Evolutionary conservation across 2,113 vertebrate genomes (phyloP), one percentile per base, ranked within the genome.

Genomic region (Sturnira hondurensis): DNA sequence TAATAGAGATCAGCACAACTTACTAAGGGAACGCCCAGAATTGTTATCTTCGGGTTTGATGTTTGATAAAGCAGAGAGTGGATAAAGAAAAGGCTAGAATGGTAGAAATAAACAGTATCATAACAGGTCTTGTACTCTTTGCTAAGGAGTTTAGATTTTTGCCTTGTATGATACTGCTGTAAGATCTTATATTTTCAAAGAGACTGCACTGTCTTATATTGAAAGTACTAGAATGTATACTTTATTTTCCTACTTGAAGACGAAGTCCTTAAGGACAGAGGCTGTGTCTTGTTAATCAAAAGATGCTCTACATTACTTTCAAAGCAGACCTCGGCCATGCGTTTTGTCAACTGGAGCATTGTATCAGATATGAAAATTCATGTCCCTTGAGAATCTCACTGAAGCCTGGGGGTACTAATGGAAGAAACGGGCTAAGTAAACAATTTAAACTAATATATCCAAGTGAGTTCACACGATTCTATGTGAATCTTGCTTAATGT

Each of bases 401-500:
- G 22, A 63, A 92, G 63, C n/a, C 92, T 91, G 93, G 19, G 20
- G 12, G 20, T 70, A 6, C 52, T 70, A 36, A 77, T 31, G 7
- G 20, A 11, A 81, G 86, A n/a, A 45, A 52, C 26, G 63, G 16
- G 22, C n/a, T 31, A 77, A 84, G 13, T 70, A 92, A 95, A 68
- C 41, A 90, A 52, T 54, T 87, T 41, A 81, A 47, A 61, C 17
- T 63, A 91, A 82, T 65, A 63, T 4, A 82, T 36, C 14, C 41
- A 90, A 87, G 68, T 90, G 24, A 68, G 92, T 67, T 93, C 74
- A 85, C 11, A 76, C 43, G 45, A 33, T 93, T 84, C 54, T 92
- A 26, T 94, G 56, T 92, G n/a, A 88, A 92, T 80, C 86, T 96
- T 97, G 50, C 47, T 71, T 92, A 83, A 89, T 86, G 68, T 95